Evolutionary conservation across 2,797 vertebrate species (phyloP), one percentile per base, ranked within the genome.

Genomic region (Anableps anableps): DNA sequence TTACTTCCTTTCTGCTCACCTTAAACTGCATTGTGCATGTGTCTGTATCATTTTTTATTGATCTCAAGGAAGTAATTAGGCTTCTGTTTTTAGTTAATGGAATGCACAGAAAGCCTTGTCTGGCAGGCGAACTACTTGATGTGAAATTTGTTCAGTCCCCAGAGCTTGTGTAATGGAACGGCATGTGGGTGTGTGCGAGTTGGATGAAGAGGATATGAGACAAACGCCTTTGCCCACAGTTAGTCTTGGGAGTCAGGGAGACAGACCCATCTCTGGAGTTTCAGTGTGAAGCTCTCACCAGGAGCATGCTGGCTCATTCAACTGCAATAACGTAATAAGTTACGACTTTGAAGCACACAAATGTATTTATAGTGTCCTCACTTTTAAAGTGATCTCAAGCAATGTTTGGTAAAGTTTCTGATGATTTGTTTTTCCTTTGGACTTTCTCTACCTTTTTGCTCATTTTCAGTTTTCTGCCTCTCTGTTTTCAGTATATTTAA

Each of bases 1-100:
- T 58, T 48, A 80, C 81, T 89, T 91, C 77, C 87, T 83, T 71
- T 79, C 71, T 83, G 58, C 79, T 74, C 77, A 83, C 72, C 16
- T 78, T 72, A 60, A 90, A 80, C 83, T 76, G 47, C 75, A 74
- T 51, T 43, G 41, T 71, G 68, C 60, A 60, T 77, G 84, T 50
- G 19, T 53, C 80, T 55, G 41, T 45, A 77, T 90, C 66, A 10
- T 76, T 83, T 77, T 76, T 77, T 81, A 89, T 93, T 87, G 78
- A 88, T 93, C 86, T 91, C 62, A 36, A 84, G 89, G 81, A 91
- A 91, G 92, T 83, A 86, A 88, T 88, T 85, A 84, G 62, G 74
- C 75, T 84, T 84, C 81, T 92, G 80, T 84, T 86, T 85, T 87
- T 82, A 88, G 58, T 85, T 90, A 91, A 93, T 91, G 87, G 86